A percentile compares a stretch with the other conserved stretches of the same genome.
Evolutionary conservation across 2,888 invertebrate species (phyloP).

Genomic region (Endotricha flammealis): DNA sequence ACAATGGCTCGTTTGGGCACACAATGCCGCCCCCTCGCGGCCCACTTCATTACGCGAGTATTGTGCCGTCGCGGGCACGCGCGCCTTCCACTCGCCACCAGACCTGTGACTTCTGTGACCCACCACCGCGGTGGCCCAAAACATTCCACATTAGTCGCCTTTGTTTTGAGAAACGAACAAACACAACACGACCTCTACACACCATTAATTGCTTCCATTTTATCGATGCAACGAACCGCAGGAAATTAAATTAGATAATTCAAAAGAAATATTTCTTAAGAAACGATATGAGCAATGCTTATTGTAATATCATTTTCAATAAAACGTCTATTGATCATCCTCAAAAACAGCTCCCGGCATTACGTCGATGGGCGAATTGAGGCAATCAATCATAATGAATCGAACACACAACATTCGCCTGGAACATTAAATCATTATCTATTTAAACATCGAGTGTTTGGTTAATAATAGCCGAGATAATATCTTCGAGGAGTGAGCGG

Average conservation of each 20-base stretch:
- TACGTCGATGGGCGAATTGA: slow-evolving; percentile 43
- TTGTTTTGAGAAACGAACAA: slow-evolving; percentile 35
- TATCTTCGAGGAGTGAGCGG: slow-evolving; percentile 47
- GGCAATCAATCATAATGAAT: slow-evolving; percentile 57
- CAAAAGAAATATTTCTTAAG: slow-evolving; percentile 1
- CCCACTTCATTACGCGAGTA: slow-evolving; percentile 77
- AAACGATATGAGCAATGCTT: too few species aligned
- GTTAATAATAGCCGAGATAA: slow-evolving; percentile 61
- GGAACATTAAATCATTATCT: slow-evolving; percentile 54
- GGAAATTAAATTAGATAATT: background rate
- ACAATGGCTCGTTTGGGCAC: slow-evolving; percentile 71
- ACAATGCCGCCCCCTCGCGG: slow-evolving; percentile 72
- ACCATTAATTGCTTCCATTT: slow-evolving; percentile 1
- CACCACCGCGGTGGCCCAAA: slow-evolving; percentile 50
- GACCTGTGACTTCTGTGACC: slow-evolving; percentile 50
- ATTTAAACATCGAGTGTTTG: slow-evolving; percentile 51
- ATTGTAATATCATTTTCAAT: slow-evolving; percentile 14
- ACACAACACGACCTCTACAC: slow-evolving; percentile 16
- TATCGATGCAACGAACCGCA: slow-evolving; percentile 3
- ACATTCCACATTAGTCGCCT: slow-evolving; percentile 37
- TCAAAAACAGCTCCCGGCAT: slow-evolving; percentile 37
- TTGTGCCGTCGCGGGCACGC: slow-evolving; percentile 54
- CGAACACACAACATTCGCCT: slow-evolving; percentile 32
- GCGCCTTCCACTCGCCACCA: slow-evolving; percentile 35
- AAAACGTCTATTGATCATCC: slow-evolving; percentile 24